Percentiles rank a stretch among this genome's conserved stretches.
These are phyloP conservation scores for Meloidogyne chitwoodi DNA, from an alignment of 1,140 invertebrate species.

Conservation along the genomic window DNA sequence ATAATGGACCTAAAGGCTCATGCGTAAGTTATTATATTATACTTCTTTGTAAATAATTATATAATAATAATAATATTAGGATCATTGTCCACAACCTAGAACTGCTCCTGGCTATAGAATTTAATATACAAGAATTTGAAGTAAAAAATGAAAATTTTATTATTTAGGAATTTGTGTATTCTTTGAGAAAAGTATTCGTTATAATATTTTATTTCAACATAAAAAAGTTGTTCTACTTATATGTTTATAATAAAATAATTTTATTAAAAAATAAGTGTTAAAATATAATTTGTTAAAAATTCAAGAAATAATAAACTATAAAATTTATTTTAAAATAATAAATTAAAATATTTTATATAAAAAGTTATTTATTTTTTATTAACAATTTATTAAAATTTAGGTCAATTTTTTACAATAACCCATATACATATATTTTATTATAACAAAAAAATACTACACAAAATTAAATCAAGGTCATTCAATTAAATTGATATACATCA, in stretches of 20 bases:
- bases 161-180: no score
- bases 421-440: not conserved
- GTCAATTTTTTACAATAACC: not conserved
- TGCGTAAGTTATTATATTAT: not conserved
- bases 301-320: no score
- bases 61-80: not conserved
- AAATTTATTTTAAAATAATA: no score
- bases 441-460: not conserved
- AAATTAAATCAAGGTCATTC: not conserved
- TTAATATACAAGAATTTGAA: not conserved
- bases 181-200: no score
- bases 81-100: slow-evolving; percentile 11
- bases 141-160: not conserved
- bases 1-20: not conserved
- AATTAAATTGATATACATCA: not conserved
- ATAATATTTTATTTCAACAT: no score
- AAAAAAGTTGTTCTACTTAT: no score
- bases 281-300: no score
- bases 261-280: no score
- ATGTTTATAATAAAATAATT: no score
- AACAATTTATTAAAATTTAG: not conserved
- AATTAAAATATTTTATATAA: no score
- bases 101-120: not conserved
- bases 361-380: no score
- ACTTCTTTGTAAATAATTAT: not conserved